These are phyloP conservation scores for Liopterus haemorrhoidalis DNA, from an alignment of 2,888 invertebrate genomes.

Conservation along the genomic window DNA sequence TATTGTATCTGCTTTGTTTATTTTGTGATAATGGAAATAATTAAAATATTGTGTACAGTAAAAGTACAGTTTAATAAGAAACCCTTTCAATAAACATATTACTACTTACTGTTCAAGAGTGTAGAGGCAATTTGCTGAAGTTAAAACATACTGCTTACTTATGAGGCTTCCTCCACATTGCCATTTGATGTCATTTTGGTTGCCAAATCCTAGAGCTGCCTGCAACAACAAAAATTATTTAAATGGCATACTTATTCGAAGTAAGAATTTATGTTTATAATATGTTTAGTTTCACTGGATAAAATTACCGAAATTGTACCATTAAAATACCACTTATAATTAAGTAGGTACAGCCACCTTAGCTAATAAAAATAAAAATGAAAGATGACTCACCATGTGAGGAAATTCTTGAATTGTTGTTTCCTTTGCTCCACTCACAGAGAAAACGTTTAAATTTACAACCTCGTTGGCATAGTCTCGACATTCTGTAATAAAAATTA, in stretches of 20 bases:
- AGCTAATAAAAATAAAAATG: too few species aligned
- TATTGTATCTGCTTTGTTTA: too few species aligned
- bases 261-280: background rate
- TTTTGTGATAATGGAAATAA: too few species aligned
- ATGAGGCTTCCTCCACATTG: constrained; percentile 14
- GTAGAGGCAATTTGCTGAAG: constrained; percentile 17
- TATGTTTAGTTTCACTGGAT: too few species aligned
- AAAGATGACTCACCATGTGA: background rate
- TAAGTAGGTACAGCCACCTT: too few species aligned
- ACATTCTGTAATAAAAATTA: constrained; percentile 6
- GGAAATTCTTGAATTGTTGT: constrained; percentile 6
- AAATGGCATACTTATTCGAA: background rate
- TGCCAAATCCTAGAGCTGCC: constrained; percentile 14
- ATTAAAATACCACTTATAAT: too few species aligned
- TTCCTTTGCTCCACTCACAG: too few species aligned
- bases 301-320: too few species aligned
- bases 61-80: too few species aligned
- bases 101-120: too few species aligned
- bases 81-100: too few species aligned
- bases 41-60: too few species aligned
- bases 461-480: constrained; percentile 5
- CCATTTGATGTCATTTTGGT: constrained; percentile 9
- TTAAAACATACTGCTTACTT: constrained; percentile 15
- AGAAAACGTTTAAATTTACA: background rate
- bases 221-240: background rate